Evolutionary conservation across 1,140 invertebrate species (phyloP).

Genomic region (Yoshiicerus persimilis): DNA sequence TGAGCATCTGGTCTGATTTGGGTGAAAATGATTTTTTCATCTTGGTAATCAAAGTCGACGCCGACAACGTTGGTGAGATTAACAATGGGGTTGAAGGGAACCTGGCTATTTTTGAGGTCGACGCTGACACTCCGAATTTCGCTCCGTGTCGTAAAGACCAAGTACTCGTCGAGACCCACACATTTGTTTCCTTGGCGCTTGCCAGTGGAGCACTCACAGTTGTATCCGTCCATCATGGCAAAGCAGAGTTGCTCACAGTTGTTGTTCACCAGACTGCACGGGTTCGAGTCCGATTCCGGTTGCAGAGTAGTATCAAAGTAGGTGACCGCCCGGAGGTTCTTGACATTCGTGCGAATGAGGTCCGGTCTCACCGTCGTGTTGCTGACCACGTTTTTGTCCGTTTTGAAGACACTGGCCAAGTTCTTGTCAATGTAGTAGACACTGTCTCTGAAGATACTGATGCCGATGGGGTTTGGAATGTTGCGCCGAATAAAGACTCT

Average conservation of each 20-base stretch:
- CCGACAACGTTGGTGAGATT: conserved; percentile 96
- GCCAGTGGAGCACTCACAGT: conserved; percentile 90
- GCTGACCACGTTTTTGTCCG: conserved; percentile 42
- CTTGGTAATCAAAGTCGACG: conserved; percentile 90
- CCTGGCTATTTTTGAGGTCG: conserved; percentile 73
- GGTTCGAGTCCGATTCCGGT: conserved; percentile 75
- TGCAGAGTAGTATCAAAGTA: conserved; percentile 88
- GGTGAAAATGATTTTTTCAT: conserved; percentile 84
- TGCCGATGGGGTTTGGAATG: conserved; percentile 91
- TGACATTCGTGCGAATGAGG: conserved; percentile 64
- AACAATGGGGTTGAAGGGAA: conserved; percentile 79
- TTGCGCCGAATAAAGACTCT: conserved; percentile 81
- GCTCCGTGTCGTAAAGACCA: conserved; percentile 87
- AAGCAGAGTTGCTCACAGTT: conserved; percentile 96
- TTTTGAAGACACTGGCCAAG: conserved; percentile 77
- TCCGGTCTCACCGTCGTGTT: not conserved
- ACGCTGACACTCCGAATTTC: conserved; percentile 85
- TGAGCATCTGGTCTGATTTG: conserved; percentile 87
- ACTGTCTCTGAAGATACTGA: conserved; percentile 74
- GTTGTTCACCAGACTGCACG: conserved; percentile 67
- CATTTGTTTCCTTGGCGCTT: conserved; percentile 69
- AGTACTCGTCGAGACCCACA: conserved; percentile 77
- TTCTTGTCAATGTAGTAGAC: conserved; percentile 97
- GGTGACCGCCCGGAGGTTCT: conserved; percentile 81
- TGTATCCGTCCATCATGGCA: conserved; percentile 71